Base-by-base conservation (phyloP, 2,797 vertebrate species). In the Malacoraja senta region DNA sequence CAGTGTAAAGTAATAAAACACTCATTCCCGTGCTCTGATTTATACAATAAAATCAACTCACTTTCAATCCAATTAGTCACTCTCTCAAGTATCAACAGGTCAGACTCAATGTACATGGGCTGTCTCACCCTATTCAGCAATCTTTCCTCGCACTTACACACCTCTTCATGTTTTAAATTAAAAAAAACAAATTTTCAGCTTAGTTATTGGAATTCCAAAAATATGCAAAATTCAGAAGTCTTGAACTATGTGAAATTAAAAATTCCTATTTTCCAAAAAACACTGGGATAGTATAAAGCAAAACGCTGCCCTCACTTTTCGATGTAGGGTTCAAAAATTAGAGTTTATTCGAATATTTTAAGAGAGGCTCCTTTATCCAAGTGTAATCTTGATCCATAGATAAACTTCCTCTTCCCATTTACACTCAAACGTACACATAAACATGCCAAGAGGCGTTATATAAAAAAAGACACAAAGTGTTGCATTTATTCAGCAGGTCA, bases 31-130 rank as follows among this genome's bases (percentile, higher is more conserved):
- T 91, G 90, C 21, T 91, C 68, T 74, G 68, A 91, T 91, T 91
- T 91, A 53, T 88, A 91, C 90, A 91, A 74, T 91, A 91, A 91
- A 91, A 91, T 74, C 90, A 74, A 91, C 58, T 65, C 84, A 88
- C 61, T 88, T 91, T 8, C 90, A 91, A 91, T 53, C 90, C 26
- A 53, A 68, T 91, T 91, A 53, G 35, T 74, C 68, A 71, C 68
- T 44, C 24, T 71, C 88, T 74, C 68, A 91, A 44, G 65, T 91
- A 68, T 91, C 90, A 53, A 44, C 38, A 72, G 19, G 35, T 74
- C 90, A 91, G 38, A 72, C 71, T 29, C 90, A 74, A 65, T 68
- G 63, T 32, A 90, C 32, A 90, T 32, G 86, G 86, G 71, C 21
- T 91, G 68, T 15, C 53, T 53, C 13, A 53, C 90, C 65, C 68